Conservation (phyloP, 1,140 invertebrate species). For the Octopus sinensis region DNA sequence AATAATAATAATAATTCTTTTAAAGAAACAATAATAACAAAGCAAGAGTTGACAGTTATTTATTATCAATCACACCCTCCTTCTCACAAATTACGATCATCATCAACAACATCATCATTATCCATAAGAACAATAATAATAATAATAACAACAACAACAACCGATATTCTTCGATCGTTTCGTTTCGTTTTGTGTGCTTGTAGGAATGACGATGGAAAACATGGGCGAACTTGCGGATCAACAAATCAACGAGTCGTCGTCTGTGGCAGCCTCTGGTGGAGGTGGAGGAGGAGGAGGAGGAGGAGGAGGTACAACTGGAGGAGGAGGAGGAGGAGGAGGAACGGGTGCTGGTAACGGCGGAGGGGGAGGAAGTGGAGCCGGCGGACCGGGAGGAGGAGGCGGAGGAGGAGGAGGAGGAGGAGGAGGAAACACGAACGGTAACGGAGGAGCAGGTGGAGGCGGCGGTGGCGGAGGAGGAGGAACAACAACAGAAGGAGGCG, state of each 20-base stretch:
- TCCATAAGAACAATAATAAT: constrained; percentile 49
- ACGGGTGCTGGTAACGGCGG: constrained; percentile 28
- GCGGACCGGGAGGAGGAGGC: constrained; percentile 28
- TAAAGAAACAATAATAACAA: no score
- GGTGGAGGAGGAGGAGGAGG: constrained; percentile 30
- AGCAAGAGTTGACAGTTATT: no score
- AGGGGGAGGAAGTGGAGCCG: constrained; percentile 35
- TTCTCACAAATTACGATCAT: constrained; percentile 33
- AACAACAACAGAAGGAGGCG: constrained; percentile 22
- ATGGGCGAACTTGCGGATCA: constrained; percentile 59
- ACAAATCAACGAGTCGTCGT: constrained; percentile 56
- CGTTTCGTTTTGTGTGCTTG: constrained; percentile 41
- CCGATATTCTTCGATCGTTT: constrained; percentile 54
- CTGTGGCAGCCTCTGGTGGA: constrained; percentile 41
- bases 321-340: constrained; percentile 33
- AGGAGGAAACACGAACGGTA: constrained; percentile 15
- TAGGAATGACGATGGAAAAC: constrained; percentile 59
- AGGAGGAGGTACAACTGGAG: constrained; percentile 29
- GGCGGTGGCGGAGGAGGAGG: constrained; percentile 18
- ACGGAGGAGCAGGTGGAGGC: constrained; percentile 19
- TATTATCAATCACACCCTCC: no score
- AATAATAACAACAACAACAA: constrained; percentile 34
- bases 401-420: no score
- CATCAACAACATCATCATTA: constrained; percentile 54
- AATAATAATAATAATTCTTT: no score